Percentiles rank a stretch among this genome's conserved stretches.
Evolutionary conservation across 1,140 invertebrate species (phyloP).

Genomic region (Macrobrachium rosenbergii): DNA sequence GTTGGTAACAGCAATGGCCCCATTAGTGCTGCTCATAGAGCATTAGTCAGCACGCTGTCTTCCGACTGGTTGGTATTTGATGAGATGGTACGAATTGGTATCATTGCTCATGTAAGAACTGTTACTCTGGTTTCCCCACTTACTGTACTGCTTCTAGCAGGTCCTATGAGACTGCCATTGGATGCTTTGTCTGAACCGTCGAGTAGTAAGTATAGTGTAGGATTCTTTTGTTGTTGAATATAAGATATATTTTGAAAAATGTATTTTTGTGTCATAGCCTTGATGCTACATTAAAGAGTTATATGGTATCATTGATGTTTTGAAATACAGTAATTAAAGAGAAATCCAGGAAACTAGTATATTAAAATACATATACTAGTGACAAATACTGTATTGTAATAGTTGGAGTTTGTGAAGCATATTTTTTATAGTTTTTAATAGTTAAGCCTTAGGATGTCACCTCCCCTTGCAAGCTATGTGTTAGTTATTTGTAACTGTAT

Average conservation of each 20-base stretch:
- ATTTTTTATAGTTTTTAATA: background rate
- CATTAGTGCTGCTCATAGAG: slow-evolving; percentile 65
- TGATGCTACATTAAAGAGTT: too few species aligned
- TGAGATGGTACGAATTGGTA: slow-evolving; percentile 80
- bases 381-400: too few species aligned
- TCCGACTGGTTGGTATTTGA: slow-evolving; percentile 89
- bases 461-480: too few species aligned
- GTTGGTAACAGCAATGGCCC: slow-evolving; percentile 30
- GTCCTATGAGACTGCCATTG: slow-evolving; percentile 78
- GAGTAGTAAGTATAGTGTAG: slow-evolving; percentile 39
- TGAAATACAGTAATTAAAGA: too few species aligned
- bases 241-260: background rate
- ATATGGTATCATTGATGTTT: too few species aligned
- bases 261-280: background rate
- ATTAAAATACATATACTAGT: too few species aligned
- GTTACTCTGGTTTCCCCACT: slow-evolving; percentile 85
- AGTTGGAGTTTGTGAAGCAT: too few species aligned
- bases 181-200: slow-evolving; percentile 75
- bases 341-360: too few species aligned
- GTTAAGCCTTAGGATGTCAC: too few species aligned
- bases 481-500: too few species aligned
- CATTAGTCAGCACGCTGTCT: slow-evolving; percentile 74
- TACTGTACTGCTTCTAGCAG: slow-evolving; percentile 84
- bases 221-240: background rate
- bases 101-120: slow-evolving; percentile 79